Evolutionary conservation across 2,113 vertebrate species (phyloP).

Genomic region (Oxyruncus cristatus): DNA sequence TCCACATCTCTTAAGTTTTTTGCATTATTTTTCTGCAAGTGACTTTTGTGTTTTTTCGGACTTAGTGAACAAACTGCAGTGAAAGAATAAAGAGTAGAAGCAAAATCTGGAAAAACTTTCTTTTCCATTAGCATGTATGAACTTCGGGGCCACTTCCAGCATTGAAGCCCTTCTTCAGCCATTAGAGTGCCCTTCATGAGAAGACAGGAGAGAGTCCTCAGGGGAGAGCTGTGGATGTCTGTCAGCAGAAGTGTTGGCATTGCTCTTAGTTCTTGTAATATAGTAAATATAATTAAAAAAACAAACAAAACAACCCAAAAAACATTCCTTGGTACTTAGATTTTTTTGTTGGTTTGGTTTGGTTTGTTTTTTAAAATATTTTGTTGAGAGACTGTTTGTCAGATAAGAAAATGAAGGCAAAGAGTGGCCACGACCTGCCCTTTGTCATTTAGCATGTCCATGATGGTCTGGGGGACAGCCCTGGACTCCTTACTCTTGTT

Average conservation of each 20-base stretch:
- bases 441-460: fast-evolving
- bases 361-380: background rate
- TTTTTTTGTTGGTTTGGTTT: background rate
- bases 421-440: background rate
- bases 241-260: background rate
- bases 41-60: background rate
- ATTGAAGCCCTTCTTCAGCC: background rate
- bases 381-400: background rate
- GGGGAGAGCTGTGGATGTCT: background rate
- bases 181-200: fast-evolving
- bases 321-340: background rate
- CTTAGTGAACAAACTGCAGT: background rate
- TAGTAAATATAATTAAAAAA: background rate
- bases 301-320: background rate
- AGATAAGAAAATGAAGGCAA: background rate
- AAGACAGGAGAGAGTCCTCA: too few species aligned
- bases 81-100: background rate
- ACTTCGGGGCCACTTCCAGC: background rate
- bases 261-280: background rate
- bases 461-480: background rate
- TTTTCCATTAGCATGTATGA: background rate
- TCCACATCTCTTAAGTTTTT: background rate
- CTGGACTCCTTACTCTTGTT: background rate
- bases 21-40: background rate
- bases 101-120: background rate